Evolutionary conservation across 23 tunicate species (phyloP).

Genomic region (Phallusia fumigata): DNA sequence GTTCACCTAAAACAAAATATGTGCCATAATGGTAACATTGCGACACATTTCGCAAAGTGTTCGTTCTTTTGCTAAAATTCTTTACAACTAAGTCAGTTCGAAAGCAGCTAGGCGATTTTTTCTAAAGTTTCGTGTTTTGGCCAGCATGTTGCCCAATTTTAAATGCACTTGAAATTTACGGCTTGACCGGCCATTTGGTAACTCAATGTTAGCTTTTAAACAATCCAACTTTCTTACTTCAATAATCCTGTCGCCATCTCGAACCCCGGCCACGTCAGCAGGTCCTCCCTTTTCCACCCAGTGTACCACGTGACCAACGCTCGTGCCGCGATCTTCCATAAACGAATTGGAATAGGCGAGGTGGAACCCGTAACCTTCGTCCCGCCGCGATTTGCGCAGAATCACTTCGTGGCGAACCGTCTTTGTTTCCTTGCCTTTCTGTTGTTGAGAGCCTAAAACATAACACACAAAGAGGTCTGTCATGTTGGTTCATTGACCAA

Average conservation of each 20-base stretch:
- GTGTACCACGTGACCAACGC: constrained; percentile 83
- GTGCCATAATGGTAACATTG: too few relatives aligned
- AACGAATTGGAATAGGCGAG: constrained; percentile 87
- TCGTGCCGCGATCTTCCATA: constrained; percentile 29
- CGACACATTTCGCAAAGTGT: too few relatives aligned
- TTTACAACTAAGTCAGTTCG: too few relatives aligned
- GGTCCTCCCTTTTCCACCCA: constrained; percentile 96
- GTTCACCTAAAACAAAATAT: constrained; percentile 37
- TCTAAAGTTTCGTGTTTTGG: too few relatives aligned
- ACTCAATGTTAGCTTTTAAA: too few relatives aligned
- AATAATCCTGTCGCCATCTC: constrained; percentile 92
- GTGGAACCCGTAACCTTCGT: constrained; percentile 66
- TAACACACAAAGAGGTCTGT: too few relatives aligned
- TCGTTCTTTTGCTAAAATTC: too few relatives aligned
- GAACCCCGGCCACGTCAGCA: constrained; percentile 78
- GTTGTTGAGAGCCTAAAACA: background rate
- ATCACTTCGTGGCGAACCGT: constrained; percentile 32
- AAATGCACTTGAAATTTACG: too few relatives aligned
- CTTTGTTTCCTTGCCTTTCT: background rate
- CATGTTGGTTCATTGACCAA: too few relatives aligned
- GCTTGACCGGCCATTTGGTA: too few relatives aligned
- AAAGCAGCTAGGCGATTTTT: too few relatives aligned
- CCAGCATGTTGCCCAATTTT: too few relatives aligned
- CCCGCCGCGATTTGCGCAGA: constrained; percentile 25
- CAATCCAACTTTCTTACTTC: constrained; percentile 34